Conservation (phyloP, 1,140 invertebrate species). For the Zeugodacus cucurbitae region DNA sequence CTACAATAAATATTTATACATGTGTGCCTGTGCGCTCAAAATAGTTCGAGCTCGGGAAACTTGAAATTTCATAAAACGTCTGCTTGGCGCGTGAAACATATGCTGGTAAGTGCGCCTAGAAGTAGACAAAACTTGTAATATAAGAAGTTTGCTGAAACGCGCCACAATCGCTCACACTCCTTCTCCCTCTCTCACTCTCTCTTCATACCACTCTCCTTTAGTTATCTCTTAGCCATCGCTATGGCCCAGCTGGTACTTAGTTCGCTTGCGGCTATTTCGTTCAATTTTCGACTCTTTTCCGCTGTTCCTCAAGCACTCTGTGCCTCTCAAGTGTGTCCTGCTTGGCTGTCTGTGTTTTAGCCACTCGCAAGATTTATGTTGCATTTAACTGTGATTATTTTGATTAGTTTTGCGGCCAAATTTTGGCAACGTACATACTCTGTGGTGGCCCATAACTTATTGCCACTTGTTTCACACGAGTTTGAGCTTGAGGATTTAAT, state of each 20-base stretch:
- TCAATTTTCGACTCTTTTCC: background rate
- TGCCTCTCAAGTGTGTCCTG: background rate
- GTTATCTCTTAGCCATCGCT: background rate
- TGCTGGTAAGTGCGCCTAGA: constrained; percentile 1
- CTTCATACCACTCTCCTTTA: background rate
- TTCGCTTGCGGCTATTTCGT: background rate
- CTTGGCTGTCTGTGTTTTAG: background rate
- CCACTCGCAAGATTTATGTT: constrained; percentile 11
- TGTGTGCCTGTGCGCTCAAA: background rate
- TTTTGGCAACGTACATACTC: background rate
- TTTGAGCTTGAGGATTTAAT: too few species aligned
- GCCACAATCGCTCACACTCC: background rate
- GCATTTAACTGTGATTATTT: constrained; percentile 21
- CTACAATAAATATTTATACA: background rate
- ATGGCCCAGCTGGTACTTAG: background rate
- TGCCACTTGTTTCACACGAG: too few species aligned
- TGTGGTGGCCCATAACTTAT: too few species aligned
- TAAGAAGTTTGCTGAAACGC: background rate
- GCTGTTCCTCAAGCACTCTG: background rate
- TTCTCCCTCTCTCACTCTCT: background rate
- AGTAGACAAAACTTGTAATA: background rate
- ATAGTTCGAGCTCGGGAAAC: background rate
- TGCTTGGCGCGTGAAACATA: background rate
- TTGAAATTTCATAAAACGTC: constrained; percentile 17
- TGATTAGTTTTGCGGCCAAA: background rate